Conservation (phyloP, 2,113 vertebrate species). For the Callithrix jacchus region DNA sequence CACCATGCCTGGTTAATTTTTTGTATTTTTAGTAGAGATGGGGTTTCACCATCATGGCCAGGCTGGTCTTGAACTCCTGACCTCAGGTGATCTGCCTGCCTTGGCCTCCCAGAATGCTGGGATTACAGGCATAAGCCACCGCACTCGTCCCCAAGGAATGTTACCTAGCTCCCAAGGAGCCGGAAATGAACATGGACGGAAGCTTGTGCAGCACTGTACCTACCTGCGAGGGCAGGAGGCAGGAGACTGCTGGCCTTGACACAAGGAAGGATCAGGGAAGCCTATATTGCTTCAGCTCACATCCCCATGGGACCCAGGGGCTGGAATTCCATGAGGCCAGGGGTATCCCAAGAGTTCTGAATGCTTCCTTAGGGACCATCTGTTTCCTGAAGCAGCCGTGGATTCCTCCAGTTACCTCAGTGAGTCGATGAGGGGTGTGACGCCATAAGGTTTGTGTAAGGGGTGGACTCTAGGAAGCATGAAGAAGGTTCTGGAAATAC, state of each 20-base stretch:
- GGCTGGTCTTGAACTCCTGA: no score
- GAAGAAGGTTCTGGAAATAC: not conserved
- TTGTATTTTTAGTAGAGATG: no score
- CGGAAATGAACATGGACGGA: not conserved
- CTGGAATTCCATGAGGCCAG: no score
- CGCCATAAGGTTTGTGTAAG: not conserved
- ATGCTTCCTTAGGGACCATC: rapidly evolving
- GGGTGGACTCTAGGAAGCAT: not conserved
- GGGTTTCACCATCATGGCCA: no score
- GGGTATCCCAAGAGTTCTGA: not conserved
- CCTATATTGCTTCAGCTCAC: not conserved
- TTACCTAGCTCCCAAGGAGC: not conserved
- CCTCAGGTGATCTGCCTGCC: no score
- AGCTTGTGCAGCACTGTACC: not conserved
- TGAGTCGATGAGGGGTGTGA: not conserved
- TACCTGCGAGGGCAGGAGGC: not conserved
- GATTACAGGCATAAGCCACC: no score
- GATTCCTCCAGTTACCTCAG: not conserved
- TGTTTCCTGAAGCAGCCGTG: not conserved
- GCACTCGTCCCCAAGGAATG: not conserved
- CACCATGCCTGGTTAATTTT: no score
- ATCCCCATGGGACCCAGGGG: rapidly evolving
- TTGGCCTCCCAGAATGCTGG: no score
- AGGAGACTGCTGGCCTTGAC: not conserved
- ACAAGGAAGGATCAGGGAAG: not conserved